These are phyloP conservation scores for Propithecus perrieri DNA, from an alignment of 2,797 vertebrate species.

Conservation along the genomic window DNA sequence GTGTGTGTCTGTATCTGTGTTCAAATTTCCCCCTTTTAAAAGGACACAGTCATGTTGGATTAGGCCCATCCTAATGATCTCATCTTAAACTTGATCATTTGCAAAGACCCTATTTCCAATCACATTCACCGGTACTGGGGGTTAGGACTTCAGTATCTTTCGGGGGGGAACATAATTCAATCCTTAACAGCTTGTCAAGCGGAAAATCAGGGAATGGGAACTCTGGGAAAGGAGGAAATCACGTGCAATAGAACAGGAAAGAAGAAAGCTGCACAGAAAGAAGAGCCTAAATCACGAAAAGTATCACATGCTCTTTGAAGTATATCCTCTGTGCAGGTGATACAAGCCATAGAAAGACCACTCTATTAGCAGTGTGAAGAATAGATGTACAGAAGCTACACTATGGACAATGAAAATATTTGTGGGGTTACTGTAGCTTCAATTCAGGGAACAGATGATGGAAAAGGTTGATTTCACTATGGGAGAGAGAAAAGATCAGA, in stretches of 20 bases:
- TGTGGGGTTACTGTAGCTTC: neutral
- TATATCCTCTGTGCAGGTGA: neutral
- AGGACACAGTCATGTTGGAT: neutral
- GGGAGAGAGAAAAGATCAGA: neutral
- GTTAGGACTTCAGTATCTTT: neutral
- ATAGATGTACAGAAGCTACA: neutral
- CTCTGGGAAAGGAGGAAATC: neutral
- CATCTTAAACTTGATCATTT: neutral
- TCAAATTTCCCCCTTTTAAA: neutral
- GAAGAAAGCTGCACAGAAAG: neutral
- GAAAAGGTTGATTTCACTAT: neutral
- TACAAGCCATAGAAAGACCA: neutral
- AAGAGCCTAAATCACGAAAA: neutral
- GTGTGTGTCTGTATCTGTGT: neutral
- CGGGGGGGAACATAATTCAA: neutral
- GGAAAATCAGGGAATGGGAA: neutral
- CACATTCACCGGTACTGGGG: neutral
- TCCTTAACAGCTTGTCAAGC: neutral
- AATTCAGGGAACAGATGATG: neutral
- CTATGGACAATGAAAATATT: neutral
- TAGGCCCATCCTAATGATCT: neutral
- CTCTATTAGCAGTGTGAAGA: neutral
- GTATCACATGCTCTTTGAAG: neutral
- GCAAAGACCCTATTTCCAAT: neutral
- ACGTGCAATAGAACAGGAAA: neutral